phyloP scores from a whole-genome alignment of 2,113 vertebrate species.

The Pongo pygmaeus region DNA sequence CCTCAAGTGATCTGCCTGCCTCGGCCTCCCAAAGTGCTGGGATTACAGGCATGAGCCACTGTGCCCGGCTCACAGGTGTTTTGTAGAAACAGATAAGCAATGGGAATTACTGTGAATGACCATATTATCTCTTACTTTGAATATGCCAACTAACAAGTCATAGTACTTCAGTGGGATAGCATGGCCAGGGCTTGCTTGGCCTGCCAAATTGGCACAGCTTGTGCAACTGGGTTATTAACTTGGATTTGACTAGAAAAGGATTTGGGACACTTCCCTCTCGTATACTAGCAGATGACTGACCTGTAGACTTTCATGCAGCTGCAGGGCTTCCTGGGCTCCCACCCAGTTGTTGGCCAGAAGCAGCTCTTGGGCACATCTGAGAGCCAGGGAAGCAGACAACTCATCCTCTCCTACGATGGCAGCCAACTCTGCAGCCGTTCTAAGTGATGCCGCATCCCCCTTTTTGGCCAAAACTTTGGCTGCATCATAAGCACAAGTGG shows the following conservation, averaged over 20 bases:
- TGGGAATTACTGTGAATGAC: neutral
- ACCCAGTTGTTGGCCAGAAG: slow-evolving; percentile 90
- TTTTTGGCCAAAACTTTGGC: slow-evolving; percentile 95
- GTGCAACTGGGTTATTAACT: neutral
- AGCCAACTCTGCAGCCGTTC: slow-evolving; percentile 89
- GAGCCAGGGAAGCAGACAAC: slow-evolving; percentile 89
- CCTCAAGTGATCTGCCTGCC: no score
- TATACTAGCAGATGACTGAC: slow-evolving; percentile 82
- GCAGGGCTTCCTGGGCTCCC: slow-evolving; percentile 89
- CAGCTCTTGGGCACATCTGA: slow-evolving; percentile 93
- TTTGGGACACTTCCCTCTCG: neutral
- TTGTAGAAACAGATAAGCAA: neutral
- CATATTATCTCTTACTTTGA: neutral
- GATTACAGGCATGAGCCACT: no score
- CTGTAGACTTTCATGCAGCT: slow-evolving; percentile 87
- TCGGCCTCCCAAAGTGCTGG: no score
- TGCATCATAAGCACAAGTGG: slow-evolving; percentile 91
- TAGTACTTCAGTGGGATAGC: neutral
- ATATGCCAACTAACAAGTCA: neutral
- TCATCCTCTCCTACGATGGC: slow-evolving; percentile 86
- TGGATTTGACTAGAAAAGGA: neutral
- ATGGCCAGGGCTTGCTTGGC: neutral
- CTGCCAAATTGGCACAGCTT: neutral
- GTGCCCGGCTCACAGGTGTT: neutral
- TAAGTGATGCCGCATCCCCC: slow-evolving; percentile 90